phyloP scores from a whole-genome alignment of 2,888 invertebrate genomes.

The Caprella mutica region DNA sequence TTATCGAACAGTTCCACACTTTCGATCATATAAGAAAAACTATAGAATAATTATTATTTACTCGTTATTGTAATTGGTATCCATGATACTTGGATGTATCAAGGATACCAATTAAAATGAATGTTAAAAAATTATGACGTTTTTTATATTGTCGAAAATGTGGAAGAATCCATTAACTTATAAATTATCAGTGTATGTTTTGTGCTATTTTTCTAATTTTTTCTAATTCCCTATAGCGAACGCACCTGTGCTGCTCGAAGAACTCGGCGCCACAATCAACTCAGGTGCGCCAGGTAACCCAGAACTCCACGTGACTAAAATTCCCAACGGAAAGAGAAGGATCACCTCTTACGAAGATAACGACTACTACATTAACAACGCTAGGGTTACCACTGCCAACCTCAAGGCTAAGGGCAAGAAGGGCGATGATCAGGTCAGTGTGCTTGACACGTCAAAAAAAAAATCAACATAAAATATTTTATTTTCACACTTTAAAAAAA shows the following conservation, averaged over 20 bases:
- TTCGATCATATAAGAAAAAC: too few species aligned
- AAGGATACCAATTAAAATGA: too few species aligned
- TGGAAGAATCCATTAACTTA: background rate
- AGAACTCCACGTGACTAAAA: slow-evolving; percentile 13
- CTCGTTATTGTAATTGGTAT: too few species aligned
- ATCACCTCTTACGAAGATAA: slow-evolving; percentile 11
- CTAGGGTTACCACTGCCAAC: slow-evolving; percentile 23
- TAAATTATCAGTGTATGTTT: background rate
- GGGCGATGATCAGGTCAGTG: slow-evolving; percentile 11
- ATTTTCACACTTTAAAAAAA: too few species aligned
- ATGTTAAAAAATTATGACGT: too few species aligned
- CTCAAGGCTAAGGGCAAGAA: slow-evolving; percentile 4
- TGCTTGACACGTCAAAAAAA: too few species aligned
- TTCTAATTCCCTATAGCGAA: slow-evolving; percentile 11
- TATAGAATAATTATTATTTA: too few species aligned
- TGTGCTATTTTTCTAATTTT: background rate
- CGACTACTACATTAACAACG: slow-evolving; percentile 23
- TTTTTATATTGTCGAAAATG: too few species aligned
- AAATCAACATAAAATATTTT: too few species aligned
- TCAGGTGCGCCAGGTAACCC: slow-evolving; percentile 21
- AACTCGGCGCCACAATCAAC: slow-evolving; percentile 17
- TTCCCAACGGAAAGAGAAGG: slow-evolving; percentile 10
- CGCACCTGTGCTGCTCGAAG: slow-evolving; percentile 14
- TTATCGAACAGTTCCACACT: too few species aligned
- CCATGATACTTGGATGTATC: too few species aligned